Evolutionary conservation across 2,113 vertebrate species (phyloP).

Genomic region (Lipotes vexillifer): DNA sequence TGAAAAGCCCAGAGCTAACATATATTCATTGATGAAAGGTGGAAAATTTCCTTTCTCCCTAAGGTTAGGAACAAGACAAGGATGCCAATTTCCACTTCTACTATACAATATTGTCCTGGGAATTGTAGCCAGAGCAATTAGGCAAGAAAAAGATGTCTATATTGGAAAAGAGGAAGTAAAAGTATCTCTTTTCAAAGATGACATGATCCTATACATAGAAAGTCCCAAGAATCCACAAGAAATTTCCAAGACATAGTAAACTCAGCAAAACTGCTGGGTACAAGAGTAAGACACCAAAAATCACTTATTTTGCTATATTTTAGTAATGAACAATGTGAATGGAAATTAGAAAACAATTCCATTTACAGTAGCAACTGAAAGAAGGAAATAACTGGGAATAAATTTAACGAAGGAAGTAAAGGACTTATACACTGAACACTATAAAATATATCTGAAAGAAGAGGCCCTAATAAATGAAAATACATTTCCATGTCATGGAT

Average conservation of each 20-base stretch:
- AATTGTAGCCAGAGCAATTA: not conserved
- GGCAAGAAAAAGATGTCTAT: not conserved
- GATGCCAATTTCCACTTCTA: not conserved
- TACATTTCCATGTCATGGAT: not conserved
- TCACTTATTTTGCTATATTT: not conserved
- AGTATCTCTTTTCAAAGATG: not conserved
- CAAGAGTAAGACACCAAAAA: not conserved
- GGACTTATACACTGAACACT: not conserved
- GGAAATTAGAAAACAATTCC: not conserved
- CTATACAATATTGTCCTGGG: not conserved
- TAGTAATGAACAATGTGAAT: not conserved
- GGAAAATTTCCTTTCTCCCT: not conserved
- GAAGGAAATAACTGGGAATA: not conserved
- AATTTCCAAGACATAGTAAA: not conserved
- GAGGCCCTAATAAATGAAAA: not conserved
- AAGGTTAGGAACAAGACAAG: not conserved
- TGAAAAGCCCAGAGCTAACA: not conserved
- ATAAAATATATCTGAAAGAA: not conserved
- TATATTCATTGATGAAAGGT: not conserved
- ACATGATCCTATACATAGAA: not conserved
- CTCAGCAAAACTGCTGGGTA: not conserved
- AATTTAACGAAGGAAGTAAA: not conserved
- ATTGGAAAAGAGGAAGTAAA: not conserved
- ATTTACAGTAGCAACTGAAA: not conserved
- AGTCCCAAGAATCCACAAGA: not conserved